Conservation (phyloP, 1,140 invertebrate species). For the Oryctes rhinoceros region DNA sequence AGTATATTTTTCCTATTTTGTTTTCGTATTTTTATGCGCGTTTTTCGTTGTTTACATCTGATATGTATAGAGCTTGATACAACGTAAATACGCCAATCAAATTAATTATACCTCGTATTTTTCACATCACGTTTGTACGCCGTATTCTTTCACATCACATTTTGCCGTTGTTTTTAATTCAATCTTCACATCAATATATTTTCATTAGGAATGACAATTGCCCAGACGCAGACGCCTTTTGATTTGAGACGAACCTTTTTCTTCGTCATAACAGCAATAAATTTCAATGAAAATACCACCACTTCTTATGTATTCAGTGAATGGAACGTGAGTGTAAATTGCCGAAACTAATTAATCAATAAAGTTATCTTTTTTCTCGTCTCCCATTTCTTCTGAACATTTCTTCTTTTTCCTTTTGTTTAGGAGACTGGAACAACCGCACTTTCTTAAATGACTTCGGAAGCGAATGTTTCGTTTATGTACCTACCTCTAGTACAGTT, state of each 20-base stretch:
- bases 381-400: background rate
- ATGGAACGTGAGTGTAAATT: background rate
- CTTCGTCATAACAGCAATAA: background rate
- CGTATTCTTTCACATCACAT: background rate
- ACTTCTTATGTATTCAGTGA: background rate
- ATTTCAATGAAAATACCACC: background rate
- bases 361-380: background rate
- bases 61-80: no score
- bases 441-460: conserved; percentile 8
- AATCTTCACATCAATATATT: background rate
- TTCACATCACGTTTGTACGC: no score
- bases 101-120: no score
- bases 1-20: no score
- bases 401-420: background rate
- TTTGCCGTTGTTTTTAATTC: background rate
- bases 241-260: background rate
- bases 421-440: background rate
- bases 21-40: no score
- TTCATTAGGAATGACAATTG: background rate
- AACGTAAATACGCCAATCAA: no score
- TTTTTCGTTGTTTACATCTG: no score
- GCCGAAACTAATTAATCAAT: conserved; percentile 11
- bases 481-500: background rate
- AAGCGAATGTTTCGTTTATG: background rate
- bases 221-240: background rate